Evolutionary conservation across 2,113 vertebrate species (phyloP).

Genomic region (Lophotis ruficrista): DNA sequence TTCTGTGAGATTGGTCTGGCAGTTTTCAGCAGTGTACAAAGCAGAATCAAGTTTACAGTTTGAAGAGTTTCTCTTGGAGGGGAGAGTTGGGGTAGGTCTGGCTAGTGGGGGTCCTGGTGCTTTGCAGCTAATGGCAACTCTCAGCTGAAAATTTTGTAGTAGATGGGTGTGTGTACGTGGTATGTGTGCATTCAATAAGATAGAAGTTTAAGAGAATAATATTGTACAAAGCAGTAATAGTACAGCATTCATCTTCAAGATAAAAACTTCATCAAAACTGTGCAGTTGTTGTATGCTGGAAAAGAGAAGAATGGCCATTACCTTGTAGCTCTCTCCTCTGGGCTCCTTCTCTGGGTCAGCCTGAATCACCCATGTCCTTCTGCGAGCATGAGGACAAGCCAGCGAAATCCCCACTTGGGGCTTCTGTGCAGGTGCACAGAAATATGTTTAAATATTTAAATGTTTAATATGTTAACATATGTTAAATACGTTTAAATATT

Average conservation of each 20-base stretch:
- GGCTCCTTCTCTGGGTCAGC: background rate
- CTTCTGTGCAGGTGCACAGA: background rate
- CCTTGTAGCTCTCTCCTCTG: background rate
- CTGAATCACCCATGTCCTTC: background rate
- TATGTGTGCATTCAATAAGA: accelerated
- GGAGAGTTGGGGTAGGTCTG: background rate
- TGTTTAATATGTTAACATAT: background rate
- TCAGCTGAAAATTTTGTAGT: background rate
- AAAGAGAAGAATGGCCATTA: background rate
- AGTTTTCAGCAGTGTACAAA: background rate
- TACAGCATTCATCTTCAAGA: background rate
- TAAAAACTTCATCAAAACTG: background rate
- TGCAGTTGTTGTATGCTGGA: background rate
- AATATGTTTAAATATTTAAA: background rate
- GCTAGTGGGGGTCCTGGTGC: background rate
- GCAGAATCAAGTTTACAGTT: background rate
- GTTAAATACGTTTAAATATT: background rate
- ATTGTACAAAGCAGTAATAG: background rate
- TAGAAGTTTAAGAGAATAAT: background rate
- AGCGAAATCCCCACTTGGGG: background rate
- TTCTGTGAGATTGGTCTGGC: background rate
- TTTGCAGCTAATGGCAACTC: background rate
- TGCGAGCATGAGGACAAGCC: background rate
- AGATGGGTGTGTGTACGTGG: accelerated
- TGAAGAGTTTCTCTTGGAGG: background rate